Conservation (phyloP, 2,113 vertebrate genomes). For the Scortum barcoo region DNA sequence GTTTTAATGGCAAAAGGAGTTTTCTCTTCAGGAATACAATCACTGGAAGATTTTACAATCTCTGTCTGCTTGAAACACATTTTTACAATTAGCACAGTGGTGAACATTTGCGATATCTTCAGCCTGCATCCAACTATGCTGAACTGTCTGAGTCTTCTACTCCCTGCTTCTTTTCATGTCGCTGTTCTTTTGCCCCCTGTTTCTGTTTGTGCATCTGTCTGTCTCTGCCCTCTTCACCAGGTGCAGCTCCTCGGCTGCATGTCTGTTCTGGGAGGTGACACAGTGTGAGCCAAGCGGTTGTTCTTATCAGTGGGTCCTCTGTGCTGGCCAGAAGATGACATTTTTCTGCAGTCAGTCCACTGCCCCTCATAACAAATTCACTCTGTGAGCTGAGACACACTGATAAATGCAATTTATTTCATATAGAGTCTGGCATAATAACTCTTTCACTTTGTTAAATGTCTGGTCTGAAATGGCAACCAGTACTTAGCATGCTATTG, state of each 20-base stretch:
- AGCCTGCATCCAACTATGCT: not conserved
- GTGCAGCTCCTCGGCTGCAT: conserved; percentile 16
- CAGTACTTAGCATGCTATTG: conserved; percentile 54
- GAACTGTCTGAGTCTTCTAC: not conserved
- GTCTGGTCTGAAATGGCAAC: conserved; percentile 62
- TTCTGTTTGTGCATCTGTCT: conserved; percentile 5
- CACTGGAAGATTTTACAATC: not conserved
- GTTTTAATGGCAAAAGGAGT: conserved; percentile 15
- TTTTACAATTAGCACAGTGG: not conserved
- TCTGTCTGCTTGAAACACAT: not conserved
- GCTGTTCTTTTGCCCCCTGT: not conserved
- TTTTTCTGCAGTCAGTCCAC: conserved; percentile 26
- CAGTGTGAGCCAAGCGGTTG: conserved; percentile 22
- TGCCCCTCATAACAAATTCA: conserved; percentile 32
- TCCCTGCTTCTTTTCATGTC: not conserved
- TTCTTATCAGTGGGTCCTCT: conserved; percentile 38
- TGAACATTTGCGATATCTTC: conserved; percentile 12
- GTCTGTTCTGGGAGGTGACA: conserved; percentile 40
- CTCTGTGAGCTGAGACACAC: conserved; percentile 27
- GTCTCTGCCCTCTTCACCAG: conserved; percentile 6
- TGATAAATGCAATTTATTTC: conserved; percentile 66
- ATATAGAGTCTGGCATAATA: conserved; percentile 51
- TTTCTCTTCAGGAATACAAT: conserved; percentile 21
- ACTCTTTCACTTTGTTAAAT: conserved; percentile 61
- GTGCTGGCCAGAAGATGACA: conserved; percentile 34